A percentile compares a stretch with the other conserved stretches of the same genome.
Conservation (phyloP, 1,140 invertebrate species). For the Drosophila nebulosa region DNA sequence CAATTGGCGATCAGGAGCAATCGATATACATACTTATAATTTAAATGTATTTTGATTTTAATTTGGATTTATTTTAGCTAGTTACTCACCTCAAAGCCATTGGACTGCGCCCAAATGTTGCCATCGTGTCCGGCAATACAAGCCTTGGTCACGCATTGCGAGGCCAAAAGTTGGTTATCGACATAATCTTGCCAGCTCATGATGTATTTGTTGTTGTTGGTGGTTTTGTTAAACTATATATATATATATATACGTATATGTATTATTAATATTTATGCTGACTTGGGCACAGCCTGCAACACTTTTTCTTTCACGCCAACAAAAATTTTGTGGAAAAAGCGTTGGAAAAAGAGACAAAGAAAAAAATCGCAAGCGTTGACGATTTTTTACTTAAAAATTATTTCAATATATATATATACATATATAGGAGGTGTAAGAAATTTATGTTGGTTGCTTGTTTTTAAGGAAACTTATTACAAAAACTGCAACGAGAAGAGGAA, state of each 20-base stretch:
- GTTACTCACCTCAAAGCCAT: slow-evolving; percentile 94
- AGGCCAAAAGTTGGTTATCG: slow-evolving; percentile 97
- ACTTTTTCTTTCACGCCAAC: slow-evolving; percentile 49
- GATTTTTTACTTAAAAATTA: slow-evolving; percentile 47
- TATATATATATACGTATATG: slow-evolving; percentile 1
- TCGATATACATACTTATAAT: background rate
- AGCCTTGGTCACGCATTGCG: slow-evolving; percentile 94
- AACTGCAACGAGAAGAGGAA: slow-evolving; percentile 68
- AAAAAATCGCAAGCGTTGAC: slow-evolving; percentile 51
- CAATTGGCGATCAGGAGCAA: slow-evolving; percentile 8
- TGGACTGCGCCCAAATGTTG: slow-evolving; percentile 96
- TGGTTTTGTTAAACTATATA: slow-evolving; percentile 35
- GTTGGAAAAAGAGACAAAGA: slow-evolving; percentile 40
- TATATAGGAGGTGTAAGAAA: background rate
- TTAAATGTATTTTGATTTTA: slow-evolving; percentile 1
- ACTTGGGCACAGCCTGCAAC: slow-evolving; percentile 53
- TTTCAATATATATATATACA: background rate
- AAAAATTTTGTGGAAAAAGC: slow-evolving; percentile 40
- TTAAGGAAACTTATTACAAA: slow-evolving; percentile 55
- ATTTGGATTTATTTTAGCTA: background rate
- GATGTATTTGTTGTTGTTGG: slow-evolving; percentile 59
- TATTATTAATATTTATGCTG: slow-evolving; percentile 26
- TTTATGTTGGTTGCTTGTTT: slow-evolving; percentile 21
- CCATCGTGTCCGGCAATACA: slow-evolving; percentile 97
- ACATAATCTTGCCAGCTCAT: slow-evolving; percentile 99